Percentiles rank a stretch among this genome's conserved stretches.
Conservation (phyloP, 2,888 invertebrate genomes). For the Myathropa florea region DNA sequence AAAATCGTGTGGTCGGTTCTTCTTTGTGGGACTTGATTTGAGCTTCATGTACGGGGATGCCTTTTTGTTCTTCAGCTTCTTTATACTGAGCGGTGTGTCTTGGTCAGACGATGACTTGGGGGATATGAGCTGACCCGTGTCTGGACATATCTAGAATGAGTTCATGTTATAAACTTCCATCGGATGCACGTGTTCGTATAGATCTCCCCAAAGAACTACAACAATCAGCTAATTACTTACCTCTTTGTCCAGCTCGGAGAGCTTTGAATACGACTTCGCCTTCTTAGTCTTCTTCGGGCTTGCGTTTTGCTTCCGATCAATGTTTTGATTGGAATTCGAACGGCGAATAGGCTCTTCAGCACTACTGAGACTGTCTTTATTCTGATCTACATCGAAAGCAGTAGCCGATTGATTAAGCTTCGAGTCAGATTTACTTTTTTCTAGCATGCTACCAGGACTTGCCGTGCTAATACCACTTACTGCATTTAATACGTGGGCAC, state of each 20-base stretch:
- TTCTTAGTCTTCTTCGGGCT: slow-evolving; percentile 82
- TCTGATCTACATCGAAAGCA: slow-evolving; percentile 54
- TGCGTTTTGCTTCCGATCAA: slow-evolving; percentile 75
- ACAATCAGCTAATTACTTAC: slow-evolving; percentile 73
- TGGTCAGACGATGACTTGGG: slow-evolving; percentile 78
- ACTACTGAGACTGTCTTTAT: slow-evolving; percentile 58
- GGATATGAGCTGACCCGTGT: slow-evolving; percentile 77
- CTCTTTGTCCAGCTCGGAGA: slow-evolving; percentile 82
- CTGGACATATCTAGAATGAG: slow-evolving; percentile 77
- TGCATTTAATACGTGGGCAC: slow-evolving; percentile 58
- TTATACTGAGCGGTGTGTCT: slow-evolving; percentile 79
- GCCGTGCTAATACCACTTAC: slow-evolving; percentile 72
- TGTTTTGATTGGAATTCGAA: slow-evolving; percentile 83
- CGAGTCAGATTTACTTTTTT: slow-evolving; percentile 86
- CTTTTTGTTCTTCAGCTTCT: slow-evolving; percentile 79
- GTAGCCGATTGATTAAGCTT: slow-evolving; percentile 81
- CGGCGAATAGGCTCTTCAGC: slow-evolving; percentile 81
- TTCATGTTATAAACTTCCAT: not conserved
- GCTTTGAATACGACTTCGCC: slow-evolving; percentile 83
- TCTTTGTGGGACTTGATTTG: slow-evolving; percentile 77
- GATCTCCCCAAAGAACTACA: not conserved
- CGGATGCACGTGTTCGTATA: not conserved
- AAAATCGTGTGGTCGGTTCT: slow-evolving; percentile 76
- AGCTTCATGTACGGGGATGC: slow-evolving; percentile 77
- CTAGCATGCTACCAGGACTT: slow-evolving; percentile 78